Conservation (phyloP, 2,797 vertebrate species). For the Urosaurus nigricauda region DNA sequence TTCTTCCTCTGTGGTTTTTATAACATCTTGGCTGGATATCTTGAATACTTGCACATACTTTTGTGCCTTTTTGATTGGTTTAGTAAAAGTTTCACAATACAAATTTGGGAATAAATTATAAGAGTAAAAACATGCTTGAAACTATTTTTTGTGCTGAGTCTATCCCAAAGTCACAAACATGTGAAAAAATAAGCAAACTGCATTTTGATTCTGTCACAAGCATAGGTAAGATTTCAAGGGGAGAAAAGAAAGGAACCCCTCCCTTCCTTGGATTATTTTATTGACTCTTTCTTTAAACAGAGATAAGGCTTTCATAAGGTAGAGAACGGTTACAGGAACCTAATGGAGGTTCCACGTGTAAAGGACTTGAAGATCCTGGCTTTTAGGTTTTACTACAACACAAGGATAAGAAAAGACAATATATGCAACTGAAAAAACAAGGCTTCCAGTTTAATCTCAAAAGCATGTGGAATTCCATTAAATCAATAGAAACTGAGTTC, state of each 20-base stretch:
- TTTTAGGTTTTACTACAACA: conserved; percentile 57
- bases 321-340: conserved; percentile 37
- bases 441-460: conserved; percentile 58
- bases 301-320: conserved; percentile 51
- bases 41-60: no score
- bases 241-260: not conserved
- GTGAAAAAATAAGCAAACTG: not conserved
- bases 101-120: not conserved
- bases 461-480: conserved; percentile 70
- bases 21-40: no score
- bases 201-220: conserved; percentile 37
- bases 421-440: conserved; percentile 69
- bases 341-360: conserved; percentile 55
- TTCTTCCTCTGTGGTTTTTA: no score
- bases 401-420: conserved; percentile 59
- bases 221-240: conserved; percentile 20
- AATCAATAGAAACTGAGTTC: conserved; percentile 57
- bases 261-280: conserved; percentile 39
- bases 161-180: not conserved
- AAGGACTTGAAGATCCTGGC: conserved; percentile 55
- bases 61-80: no score
- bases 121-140: not conserved
- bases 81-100: no score
- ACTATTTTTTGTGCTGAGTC: not conserved
- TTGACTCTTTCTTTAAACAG: conserved; percentile 47